Evolutionary conservation across 2,888 invertebrate genomes (phyloP), one percentile per base, ranked within the genome.

Genomic region (Dryobota labecula): DNA sequence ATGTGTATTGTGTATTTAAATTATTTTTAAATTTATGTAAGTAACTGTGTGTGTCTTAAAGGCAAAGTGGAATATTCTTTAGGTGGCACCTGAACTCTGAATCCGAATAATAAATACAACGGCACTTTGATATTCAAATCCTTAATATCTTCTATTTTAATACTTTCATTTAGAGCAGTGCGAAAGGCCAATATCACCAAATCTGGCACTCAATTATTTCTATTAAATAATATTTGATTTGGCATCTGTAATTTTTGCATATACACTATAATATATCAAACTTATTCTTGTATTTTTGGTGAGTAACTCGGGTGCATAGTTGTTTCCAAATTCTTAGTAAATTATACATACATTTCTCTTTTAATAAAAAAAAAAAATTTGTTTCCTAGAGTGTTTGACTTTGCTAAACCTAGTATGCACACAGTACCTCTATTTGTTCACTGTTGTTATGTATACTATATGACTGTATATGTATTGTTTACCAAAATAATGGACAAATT

Each of bases 391-490:
- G 76, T 68, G 47, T 74, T 70, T 62, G 73, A 65, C 72, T 73
- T 69, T 75, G 51, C 47, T 11, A 24, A 24, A 68, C 53, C 38
- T 45, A 41, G 36, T 36, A 64, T 36, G 63, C 65, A 67, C 70
- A 76, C 74, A 71, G 70, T 71, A 51, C 58, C 20, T 41, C 20
- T 65, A 80, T 76, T 77, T 80, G 84, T 85, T 87, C 83, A 85
- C 86, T 90, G 91, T 92, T 90, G 90, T 92, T 92, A 88, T 89
- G 75, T 91, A 88, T 90, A 89, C 87, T 88, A 84, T 82, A 85
- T 89, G 72, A 82, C 72, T 82, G 70, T 81, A 75, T 90, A 87
- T 89, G 82, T 90, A 90, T 89, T 90, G 87, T 88, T 90, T 89
- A 86, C 83, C 60, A 83, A 70, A 74, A 84, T 87, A 76, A 74